Evolutionary conservation across 2,888 invertebrate genomes (phyloP).

Genomic region (Iphiclides podalirius): DNA sequence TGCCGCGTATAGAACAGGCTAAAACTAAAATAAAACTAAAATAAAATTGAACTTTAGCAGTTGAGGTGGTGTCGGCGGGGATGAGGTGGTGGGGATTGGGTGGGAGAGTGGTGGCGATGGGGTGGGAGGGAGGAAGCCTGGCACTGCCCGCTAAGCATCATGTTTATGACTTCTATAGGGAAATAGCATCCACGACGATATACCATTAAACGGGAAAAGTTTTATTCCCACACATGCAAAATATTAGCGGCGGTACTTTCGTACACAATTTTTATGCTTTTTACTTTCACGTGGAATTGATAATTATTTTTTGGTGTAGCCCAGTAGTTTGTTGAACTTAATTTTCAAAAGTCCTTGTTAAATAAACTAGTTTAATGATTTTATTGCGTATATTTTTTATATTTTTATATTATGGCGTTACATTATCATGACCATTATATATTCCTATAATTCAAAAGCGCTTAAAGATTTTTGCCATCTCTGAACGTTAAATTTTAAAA

Average conservation of each 20-base stretch:
- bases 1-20: constrained; percentile 32
- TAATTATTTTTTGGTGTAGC: not conserved
- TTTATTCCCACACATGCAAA: constrained; percentile 64
- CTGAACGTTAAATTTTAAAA: too few relatives aligned
- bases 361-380: too few relatives aligned
- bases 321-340: not conserved
- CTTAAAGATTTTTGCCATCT: too few relatives aligned
- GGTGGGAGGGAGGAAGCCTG: constrained; percentile 25
- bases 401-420: too few relatives aligned
- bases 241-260: constrained; percentile 64
- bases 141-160: constrained; percentile 51
- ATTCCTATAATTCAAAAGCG: too few relatives aligned
- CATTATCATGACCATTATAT: too few relatives aligned
- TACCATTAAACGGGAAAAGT: constrained; percentile 72
- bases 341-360: too few relatives aligned
- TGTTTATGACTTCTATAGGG: constrained; percentile 78
- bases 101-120: constrained; percentile 29
- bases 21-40: constrained; percentile 44
- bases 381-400: too few relatives aligned
- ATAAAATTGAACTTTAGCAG: constrained; percentile 60
- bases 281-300: not conserved
- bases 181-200: constrained; percentile 62
- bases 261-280: constrained; percentile 48
- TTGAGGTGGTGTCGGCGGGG: constrained; percentile 28
- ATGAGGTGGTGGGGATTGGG: too few relatives aligned